Evolutionary conservation across 2,797 vertebrate species (phyloP).

Genomic region (Phrynocephalus guinanensis): DNA sequence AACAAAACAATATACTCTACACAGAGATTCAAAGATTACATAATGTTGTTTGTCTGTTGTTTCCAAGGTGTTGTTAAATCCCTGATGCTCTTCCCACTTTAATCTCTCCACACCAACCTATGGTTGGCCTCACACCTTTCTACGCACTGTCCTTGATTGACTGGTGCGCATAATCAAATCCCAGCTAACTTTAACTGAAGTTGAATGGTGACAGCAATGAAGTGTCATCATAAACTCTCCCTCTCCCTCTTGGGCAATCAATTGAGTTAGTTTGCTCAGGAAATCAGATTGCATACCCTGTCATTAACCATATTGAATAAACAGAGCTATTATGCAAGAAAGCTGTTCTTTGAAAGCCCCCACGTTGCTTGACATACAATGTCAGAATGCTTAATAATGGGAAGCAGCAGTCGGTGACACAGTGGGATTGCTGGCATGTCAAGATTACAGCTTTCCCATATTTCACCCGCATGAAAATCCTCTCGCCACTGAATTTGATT

Average conservation of each 20-base stretch:
- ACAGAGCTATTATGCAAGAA: neutral
- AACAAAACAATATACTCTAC: neutral
- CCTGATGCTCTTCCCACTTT: neutral
- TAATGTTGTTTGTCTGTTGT: no score
- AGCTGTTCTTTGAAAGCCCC: neutral
- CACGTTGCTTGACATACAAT: constrained; percentile 31
- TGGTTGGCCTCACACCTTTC: neutral
- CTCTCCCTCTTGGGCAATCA: constrained; percentile 2
- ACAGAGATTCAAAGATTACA: neutral
- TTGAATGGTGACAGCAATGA: neutral
- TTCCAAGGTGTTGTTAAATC: no score
- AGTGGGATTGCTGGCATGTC: constrained; percentile 11
- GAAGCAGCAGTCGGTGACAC: neutral
- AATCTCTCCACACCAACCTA: neutral
- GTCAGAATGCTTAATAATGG: constrained; percentile 25
- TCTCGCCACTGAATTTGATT: constrained; percentile 23
- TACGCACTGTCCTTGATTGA: neutral
- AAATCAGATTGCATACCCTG: neutral
- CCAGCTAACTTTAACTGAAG: neutral
- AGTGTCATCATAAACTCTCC: neutral
- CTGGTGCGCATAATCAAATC: neutral
- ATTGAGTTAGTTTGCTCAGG: constrained; percentile 22
- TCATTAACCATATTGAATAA: neutral
- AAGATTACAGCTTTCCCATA: constrained; percentile 36
- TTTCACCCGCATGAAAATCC: constrained; percentile 28